Base-by-base conservation (phyloP, 2,113 vertebrate species). In the Larimichthys polyactis region DNA sequence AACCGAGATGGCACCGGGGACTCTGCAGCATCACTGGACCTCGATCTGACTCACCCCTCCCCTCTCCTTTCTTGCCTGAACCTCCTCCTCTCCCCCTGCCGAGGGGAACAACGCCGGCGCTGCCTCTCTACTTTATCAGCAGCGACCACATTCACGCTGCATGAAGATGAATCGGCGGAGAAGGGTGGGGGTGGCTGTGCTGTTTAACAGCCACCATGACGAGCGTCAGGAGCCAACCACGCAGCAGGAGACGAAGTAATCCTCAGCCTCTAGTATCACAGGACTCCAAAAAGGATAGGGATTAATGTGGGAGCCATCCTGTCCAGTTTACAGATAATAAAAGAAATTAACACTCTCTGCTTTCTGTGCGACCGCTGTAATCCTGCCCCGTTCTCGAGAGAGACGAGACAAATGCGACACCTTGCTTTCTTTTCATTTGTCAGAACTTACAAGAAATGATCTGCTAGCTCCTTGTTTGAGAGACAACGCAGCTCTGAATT, bases 121-220 rank as follows among this genome's bases (percentile, higher is more conserved):
- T 67, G 63, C 75, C 22, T 67, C 67, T 60, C 58, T 10, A 27
- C 63, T 81, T 89, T 91, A 86, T 93, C 87, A 84, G 74, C 71
- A 17, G 62, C 32, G 11, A 29, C 60, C 89, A 90, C 84, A 83
- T 88, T 86, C 32, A 10, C 32, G 22, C 54, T 2, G 69, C 36
- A 19, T 48, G 64, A 60, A 85, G 78, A 82, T 79, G 58, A 69
- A 87, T 74, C 4, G 62, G 81, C 22, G 48, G 68, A 68, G 43
- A 78, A 75, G 27, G 7, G 36, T 2, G 36, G 36, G 36, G 36
- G 36, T 2, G 36, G 36, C 36, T 8, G 7, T 9, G 36, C 6
- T 8, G 36, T 40, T 58, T 19, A 0, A 36, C 40, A 29, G 24
- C 16, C 40, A 4, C 60, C 80, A 19, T 17, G 72, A 32, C 44